Percentiles rank a stretch among this genome's conserved stretches.
These are phyloP conservation scores for Phycodurus eques DNA, from an alignment of 2,113 vertebrate species.

Conservation along the genomic window DNA sequence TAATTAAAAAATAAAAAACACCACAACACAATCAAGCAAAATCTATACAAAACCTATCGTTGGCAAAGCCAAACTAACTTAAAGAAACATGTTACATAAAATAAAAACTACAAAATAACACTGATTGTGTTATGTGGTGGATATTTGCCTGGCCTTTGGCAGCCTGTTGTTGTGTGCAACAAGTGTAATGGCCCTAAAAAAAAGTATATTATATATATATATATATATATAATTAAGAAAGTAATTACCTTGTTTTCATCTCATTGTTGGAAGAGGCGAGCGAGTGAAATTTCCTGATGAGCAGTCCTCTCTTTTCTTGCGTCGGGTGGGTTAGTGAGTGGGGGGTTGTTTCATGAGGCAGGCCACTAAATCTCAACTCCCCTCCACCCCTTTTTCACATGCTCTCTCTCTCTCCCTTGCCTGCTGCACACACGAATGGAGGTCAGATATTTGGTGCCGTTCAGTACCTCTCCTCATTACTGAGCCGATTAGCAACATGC, in stretches of 20 bases:
- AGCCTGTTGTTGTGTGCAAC: background rate
- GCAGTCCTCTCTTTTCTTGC: constrained; percentile 55
- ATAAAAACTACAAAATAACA: background rate
- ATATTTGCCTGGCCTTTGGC: background rate
- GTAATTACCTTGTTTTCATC: constrained; percentile 56
- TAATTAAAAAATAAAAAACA: background rate
- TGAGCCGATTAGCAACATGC: constrained; percentile 65
- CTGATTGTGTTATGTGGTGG: background rate
- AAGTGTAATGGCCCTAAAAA: background rate
- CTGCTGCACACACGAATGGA: constrained; percentile 51
- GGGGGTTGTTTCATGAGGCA: constrained; percentile 72
- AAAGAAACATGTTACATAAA: background rate
- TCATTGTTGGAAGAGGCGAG: constrained; percentile 53
- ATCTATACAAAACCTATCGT: background rate
- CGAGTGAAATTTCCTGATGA: constrained; percentile 58
- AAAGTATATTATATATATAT: background rate
- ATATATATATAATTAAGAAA: background rate
- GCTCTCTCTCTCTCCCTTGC: constrained; percentile 26
- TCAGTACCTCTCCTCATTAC: constrained; percentile 69
- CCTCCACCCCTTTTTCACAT: constrained; percentile 67
- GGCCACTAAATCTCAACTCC: constrained; percentile 70
- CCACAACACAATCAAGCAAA: background rate
- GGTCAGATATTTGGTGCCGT: constrained; percentile 69
- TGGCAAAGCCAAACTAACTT: background rate
- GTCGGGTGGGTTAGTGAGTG: constrained; percentile 68